Evolutionary conservation across 1,140 invertebrate species (phyloP), one percentile per base, ranked within the genome.

Genomic region (Lucilia sericata): DNA sequence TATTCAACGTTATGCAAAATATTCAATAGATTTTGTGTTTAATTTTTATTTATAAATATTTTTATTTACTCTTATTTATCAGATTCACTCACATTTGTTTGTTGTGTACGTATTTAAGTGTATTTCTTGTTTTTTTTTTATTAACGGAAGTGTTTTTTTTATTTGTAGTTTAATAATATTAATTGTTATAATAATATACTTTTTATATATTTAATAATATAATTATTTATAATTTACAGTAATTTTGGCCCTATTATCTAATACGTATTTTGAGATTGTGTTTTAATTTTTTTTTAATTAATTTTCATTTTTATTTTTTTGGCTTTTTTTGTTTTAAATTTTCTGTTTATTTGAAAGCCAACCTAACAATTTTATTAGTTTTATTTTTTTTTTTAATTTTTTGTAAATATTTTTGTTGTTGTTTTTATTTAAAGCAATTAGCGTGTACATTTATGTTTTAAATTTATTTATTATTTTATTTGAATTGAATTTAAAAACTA

Each of bases 261-360:
- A 89, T 89, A 89, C 88, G 88, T 89, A 89, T 89, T 87, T 80
- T 80, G 74, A 30, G 34, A 85, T 83, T 65, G 74, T 84, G 10
- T 76, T 34, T 78, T 12, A 10, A 49, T 70, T n/a, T n/a, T n/a
- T n/a, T n/a, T 21, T 70, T 75, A 2, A 30, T 42, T 42, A 42
- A 42, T 8, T 42, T 42, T 42, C 42, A 42, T 8, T 42, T 42
- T 42, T 42, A 42, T 7, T 36, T 76, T 25, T 47, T 75, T 51
- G 55, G 49, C 30, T 30, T 76, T 55, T 30, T 21, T 42, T 42
- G n/a, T 36, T 14, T 14, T 49, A 12, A 47, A 12, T 74, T 17
- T 21, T 55, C 25, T 42, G 42, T 76, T 19, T 51, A 80, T 82
- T 82, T 42, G 42, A 74, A 74, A 81, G 19, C 82, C 82, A 36